Evolutionary conservation across 2,888 invertebrate genomes (phyloP), one percentile per base, ranked within the genome.

Genomic region (Linyphia triangularis): DNA sequence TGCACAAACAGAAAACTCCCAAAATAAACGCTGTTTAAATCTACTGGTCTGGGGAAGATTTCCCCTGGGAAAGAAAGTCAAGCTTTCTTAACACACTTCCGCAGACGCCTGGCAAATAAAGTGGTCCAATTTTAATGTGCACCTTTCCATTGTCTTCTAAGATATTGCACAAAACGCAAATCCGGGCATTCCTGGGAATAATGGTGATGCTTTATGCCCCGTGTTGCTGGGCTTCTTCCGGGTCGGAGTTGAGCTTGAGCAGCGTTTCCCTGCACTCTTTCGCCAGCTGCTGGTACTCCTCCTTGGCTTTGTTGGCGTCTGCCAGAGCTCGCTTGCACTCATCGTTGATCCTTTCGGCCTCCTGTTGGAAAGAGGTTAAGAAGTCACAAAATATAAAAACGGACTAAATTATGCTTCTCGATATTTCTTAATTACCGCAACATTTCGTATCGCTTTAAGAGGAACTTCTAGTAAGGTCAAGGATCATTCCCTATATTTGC

Each of bases 201-300:
- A 33, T 6, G 63, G 26, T 28, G 51, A 9, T 33, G 33, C n/a
- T 13, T 51, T 43, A 79, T 16, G 51, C 67, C 19, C 43, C 30
- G 10, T 67, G 30, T 10, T 67, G 40, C 13, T 51, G 79, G 19
- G 57, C 16, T 26, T 69, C 61, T 33, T 30, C 37, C 19, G 28
- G n/a, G 22, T 78, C 67, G 19, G 13, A 40, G 37, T 63, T 67
- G 26, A 81, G 40, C 19, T 70, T 69, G 57, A n/a, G 59, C 16
- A 81, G 59, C 4, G 37, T 70, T 59, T 79, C 85, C 28, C 59
- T 81, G 61, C 84, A 84, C 65, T 84, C 81, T 61, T 69, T 69
- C 24, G 19, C 59, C n/a, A 89, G 73, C 16, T 24, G 22, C n/a
- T 89, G 73, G 37, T 84, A 75, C 37, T 79, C 89, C 1, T 22